Conservation (phyloP, 2,113 vertebrate species). For the Procavia capensis region DNA sequence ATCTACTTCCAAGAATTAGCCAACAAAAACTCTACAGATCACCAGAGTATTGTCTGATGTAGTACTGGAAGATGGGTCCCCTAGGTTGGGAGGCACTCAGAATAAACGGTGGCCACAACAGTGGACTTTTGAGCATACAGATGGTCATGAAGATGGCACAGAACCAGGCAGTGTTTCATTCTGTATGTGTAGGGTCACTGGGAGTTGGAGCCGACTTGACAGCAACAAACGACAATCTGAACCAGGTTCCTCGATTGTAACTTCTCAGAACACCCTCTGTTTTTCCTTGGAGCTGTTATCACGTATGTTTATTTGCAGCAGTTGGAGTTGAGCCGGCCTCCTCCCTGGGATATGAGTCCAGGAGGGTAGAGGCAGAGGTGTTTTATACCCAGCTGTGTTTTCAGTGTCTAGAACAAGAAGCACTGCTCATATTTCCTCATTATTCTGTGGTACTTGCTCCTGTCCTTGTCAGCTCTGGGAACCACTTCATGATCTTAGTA, state of each 20-base stretch:
- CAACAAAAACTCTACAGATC: not conserved
- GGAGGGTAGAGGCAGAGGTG: not conserved
- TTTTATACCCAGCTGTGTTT: not conserved
- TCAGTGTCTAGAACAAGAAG: not conserved
- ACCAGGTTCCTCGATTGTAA: not conserved
- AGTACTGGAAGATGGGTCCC: not conserved
- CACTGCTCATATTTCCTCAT: not conserved
- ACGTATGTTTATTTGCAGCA: not conserved
- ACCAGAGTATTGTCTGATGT: not conserved
- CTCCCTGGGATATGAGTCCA: not conserved
- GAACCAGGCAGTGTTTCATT: not conserved
- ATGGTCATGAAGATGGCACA: not conserved
- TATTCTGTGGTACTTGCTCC: not conserved
- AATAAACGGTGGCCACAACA: not conserved
- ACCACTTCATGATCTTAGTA: not conserved
- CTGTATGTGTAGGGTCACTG: not conserved
- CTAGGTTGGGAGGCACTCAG: not conserved
- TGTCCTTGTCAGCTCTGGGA: not conserved
- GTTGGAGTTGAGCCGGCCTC: not conserved
- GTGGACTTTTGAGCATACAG: not conserved
- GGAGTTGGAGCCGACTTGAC: not conserved
- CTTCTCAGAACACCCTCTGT: not conserved
- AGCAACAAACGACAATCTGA: not conserved
- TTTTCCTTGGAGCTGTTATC: not conserved
- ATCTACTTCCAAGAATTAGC: too few relatives aligned